Percentiles rank a stretch among this genome's conserved stretches.
Conservation (phyloP, 2,797 vertebrate species). For the Esox masquinongy region DNA sequence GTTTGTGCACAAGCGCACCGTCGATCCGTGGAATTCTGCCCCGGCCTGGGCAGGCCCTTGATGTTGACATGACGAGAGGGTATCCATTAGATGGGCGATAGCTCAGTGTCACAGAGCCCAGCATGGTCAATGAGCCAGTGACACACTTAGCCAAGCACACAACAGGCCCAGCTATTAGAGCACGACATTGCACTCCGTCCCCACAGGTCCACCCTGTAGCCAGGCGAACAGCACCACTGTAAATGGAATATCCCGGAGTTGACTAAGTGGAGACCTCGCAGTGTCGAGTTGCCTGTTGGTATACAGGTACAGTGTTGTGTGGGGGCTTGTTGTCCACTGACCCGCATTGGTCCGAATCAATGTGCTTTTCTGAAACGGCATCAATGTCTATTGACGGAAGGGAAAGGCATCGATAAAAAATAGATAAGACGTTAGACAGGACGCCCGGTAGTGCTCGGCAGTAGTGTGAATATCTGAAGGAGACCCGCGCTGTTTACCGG, state of each 20-base stretch:
- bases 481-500: neutral
- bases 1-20: neutral
- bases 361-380: neutral
- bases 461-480: neutral
- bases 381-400: neutral
- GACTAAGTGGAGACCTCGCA: neutral
- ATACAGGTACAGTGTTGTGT: neutral
- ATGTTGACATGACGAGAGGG: conserved; percentile 12
- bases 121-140: conserved; percentile 16
- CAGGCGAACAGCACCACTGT: neutral
- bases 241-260: neutral
- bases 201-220: neutral
- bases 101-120: conserved; percentile 5
- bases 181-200: neutral
- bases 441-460: neutral
- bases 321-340: neutral
- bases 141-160: conserved; percentile 17
- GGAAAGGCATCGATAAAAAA: neutral
- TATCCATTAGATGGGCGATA: conserved; percentile 12
- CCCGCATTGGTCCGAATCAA: neutral
- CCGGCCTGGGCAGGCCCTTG: neutral
- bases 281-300: neutral
- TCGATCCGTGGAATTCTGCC: no score
- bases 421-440: neutral
- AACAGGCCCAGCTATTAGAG: conserved; percentile 3